Percentiles rank a stretch among this genome's conserved stretches.
Conservation (phyloP, 2,113 vertebrate species). For the Marmota monax region DNA sequence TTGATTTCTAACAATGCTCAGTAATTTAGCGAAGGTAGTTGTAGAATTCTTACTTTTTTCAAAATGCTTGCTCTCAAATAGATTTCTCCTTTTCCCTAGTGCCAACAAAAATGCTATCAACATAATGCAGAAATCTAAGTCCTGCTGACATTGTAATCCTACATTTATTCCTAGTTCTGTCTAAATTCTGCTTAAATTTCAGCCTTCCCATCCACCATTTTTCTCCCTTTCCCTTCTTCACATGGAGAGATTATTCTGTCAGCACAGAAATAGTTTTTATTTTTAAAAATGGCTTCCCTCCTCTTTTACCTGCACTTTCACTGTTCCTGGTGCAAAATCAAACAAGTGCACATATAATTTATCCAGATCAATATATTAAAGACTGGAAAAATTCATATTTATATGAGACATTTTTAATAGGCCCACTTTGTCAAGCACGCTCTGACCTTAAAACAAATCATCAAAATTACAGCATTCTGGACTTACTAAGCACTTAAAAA, state of each 20-base stretch:
- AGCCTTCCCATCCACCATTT: background rate
- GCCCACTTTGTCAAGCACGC: background rate
- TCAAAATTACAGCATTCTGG: conserved; percentile 15
- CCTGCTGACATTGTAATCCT: background rate
- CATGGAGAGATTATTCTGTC: conserved; percentile 26
- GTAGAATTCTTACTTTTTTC: background rate
- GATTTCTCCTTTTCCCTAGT: conserved; percentile 3
- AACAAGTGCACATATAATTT: background rate
- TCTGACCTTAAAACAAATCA: background rate
- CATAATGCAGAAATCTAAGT: background rate
- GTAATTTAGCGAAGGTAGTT: conserved; percentile 1
- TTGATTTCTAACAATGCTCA: conserved; percentile 24
- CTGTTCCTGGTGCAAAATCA: background rate
- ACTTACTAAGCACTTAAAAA: conserved; percentile 11
- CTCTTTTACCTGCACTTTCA: background rate
- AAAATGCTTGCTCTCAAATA: conserved; percentile 9
- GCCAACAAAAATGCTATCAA: conserved; percentile 40
- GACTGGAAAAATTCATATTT: background rate
- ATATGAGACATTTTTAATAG: conserved; percentile 9
- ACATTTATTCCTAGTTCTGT: conserved; percentile 14
- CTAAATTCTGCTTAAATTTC: conserved; percentile 28
- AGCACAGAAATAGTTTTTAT: conserved; percentile 25
- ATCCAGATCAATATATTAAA: conserved; percentile 45
- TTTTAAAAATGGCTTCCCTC: conserved; percentile 8
- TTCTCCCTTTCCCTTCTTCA: background rate